A percentile compares a stretch with the other conserved stretches of the same genome.
Evolutionary conservation across 1,140 invertebrate species (phyloP).

Genomic region (Wiebesia pumilae): DNA sequence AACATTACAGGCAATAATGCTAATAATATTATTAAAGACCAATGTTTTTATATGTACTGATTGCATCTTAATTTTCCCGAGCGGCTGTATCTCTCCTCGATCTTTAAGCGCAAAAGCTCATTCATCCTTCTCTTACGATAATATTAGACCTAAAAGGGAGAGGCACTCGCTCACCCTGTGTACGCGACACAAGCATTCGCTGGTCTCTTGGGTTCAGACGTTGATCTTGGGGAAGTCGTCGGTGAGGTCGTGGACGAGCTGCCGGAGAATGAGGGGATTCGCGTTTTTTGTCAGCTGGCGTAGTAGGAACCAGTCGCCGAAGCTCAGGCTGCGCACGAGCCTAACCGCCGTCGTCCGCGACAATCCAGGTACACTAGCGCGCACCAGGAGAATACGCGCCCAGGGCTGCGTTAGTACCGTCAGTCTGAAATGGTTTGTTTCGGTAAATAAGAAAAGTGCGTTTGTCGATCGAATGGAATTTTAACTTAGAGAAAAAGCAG

Average conservation of each 20-base stretch:
- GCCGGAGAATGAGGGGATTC: slow-evolving; percentile 67
- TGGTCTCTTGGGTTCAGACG: not conserved
- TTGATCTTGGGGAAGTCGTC: not conserved
- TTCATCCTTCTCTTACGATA: not conserved
- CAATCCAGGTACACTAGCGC: slow-evolving; percentile 72
- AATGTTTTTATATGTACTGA: not conserved
- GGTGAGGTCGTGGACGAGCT: slow-evolving; percentile 66
- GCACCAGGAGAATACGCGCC: slow-evolving; percentile 76
- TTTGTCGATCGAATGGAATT: not conserved
- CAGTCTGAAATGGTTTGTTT: slow-evolving; percentile 59
- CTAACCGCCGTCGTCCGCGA: slow-evolving; percentile 57
- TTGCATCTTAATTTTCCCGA: not conserved
- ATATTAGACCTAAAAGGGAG: not conserved
- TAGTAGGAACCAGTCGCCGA: slow-evolving; percentile 73
- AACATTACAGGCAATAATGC: not conserved
- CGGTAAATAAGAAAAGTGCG: too few species aligned
- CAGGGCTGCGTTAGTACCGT: slow-evolving; percentile 73
- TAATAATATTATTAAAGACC: not conserved
- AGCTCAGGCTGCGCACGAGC: slow-evolving; percentile 58
- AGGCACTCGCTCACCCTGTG: not conserved
- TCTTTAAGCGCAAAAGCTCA: not conserved
- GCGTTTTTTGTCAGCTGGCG: slow-evolving; percentile 69
- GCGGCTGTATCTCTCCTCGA: too few species aligned
- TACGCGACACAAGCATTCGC: not conserved
- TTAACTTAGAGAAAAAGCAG: too few species aligned